These are phyloP conservation scores for Drosophila ercepeae DNA, from an alignment of 1,140 invertebrate species.

Conservation along the genomic window DNA sequence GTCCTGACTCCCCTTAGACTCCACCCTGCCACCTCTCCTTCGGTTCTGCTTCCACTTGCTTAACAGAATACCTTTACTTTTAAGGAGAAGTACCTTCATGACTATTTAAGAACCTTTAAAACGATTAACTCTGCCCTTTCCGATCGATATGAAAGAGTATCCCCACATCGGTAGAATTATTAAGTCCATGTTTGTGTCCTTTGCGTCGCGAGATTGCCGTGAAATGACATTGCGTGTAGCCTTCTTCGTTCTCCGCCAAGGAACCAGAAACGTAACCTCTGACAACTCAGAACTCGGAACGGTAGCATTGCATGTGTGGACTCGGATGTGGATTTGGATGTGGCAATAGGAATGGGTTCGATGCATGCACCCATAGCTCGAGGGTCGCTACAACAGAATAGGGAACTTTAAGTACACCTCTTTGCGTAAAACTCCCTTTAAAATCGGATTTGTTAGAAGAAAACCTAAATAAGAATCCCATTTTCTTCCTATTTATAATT, in stretches of 20 bases:
- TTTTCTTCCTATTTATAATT: too few species aligned
- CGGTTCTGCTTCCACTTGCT: neutral
- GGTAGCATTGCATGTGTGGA: constrained; percentile 68
- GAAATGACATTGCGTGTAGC: constrained; percentile 75
- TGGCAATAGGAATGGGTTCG: constrained; percentile 6
- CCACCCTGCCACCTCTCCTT: constrained; percentile 5
- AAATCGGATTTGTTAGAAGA: too few species aligned
- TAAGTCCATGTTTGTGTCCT: neutral
- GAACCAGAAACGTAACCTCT: constrained; percentile 16
- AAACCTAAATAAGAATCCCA: too few species aligned
- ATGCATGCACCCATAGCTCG: constrained; percentile 39
- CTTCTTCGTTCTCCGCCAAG: constrained; percentile 33
- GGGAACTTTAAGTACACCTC: neutral
- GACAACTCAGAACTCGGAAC: constrained; percentile 44
- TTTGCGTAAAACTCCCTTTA: too few species aligned
- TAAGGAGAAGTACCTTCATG: too few species aligned
- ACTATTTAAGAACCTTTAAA: too few species aligned
- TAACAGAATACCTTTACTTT: too few species aligned
- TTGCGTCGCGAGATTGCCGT: constrained; percentile 58
- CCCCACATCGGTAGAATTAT: neutral
- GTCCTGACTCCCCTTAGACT: constrained; percentile 12
- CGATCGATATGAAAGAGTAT: constrained; percentile 1
- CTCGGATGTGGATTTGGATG: constrained; percentile 7
- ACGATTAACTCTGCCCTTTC: too few species aligned
- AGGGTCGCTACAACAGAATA: constrained; percentile 5